Base-by-base conservation (phyloP, 2,797 vertebrate genomes). In the Cyprinella venusta region DNA sequence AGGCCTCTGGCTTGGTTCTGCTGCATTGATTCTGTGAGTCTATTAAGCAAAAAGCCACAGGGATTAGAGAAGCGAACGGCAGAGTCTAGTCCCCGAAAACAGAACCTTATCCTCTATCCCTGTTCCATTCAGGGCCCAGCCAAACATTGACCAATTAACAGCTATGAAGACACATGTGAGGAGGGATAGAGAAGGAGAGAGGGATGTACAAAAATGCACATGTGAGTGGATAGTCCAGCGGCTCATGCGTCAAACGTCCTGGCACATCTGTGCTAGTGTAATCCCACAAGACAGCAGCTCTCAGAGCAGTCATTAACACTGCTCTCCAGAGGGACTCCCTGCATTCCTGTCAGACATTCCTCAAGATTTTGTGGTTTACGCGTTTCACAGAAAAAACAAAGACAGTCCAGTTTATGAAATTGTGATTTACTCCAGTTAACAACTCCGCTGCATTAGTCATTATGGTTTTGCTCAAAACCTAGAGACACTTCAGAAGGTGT, bases 251-350 rank as follows among this genome's bases (percentile, higher is more conserved):
- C 65, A 40, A 83, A 24, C 18, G 2, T 50, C 16, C 42, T 24
- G 36, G 59, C 59, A 76, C 79, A 84, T 86, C 79, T 86, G 84
- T 81, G 59, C 48, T 85, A 82, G 75, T 26, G 12, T 76, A 86
- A 88, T 83, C 71, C 54, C 85, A 63, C 50, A 21, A 75, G 80
- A 86, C 61, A 61, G 84, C 68, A 78, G 50, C 69, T 85, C 70
- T 82, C 59, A 79, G 67, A 79, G 56, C 76, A 83, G 76, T 76
- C 77, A 83, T 86, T 83, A 83, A 86, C 48, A 80, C 95, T 95
- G 95, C 93, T 94, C 52, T 80, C 81, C 76, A 26, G 24, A 15
- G 61, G 48, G 81, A 33, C 63, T 64, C n/a, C 90, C 38, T 63
- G 45, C 67, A n/a, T 33, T 68, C 54, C 59, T n/a, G 33, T n/a